Conservation (phyloP, 2,888 invertebrate genomes). For the Drosophila emarginata region DNA sequence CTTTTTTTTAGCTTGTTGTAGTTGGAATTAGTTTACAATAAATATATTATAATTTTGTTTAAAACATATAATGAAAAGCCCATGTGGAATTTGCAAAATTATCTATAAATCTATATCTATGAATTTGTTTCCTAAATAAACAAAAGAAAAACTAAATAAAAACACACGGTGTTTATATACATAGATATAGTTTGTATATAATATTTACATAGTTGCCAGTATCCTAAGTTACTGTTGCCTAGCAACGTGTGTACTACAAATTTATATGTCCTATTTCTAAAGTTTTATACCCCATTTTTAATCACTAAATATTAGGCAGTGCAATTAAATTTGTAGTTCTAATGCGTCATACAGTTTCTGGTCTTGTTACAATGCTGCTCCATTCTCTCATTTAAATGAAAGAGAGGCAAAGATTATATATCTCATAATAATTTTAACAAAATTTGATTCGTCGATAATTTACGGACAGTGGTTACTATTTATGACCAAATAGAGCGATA, state of each 20-base stretch:
- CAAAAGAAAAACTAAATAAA: not conserved
- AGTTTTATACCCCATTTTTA: no score
- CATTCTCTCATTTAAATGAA: no score
- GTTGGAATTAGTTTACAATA: conserved; percentile 2
- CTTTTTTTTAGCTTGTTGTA: not conserved
- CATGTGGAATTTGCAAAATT: not conserved
- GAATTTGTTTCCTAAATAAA: conserved; percentile 25
- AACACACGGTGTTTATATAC: not conserved
- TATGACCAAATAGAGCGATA: no score
- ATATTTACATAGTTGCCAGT: not conserved
- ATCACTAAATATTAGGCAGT: no score
- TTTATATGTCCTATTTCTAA: no score
- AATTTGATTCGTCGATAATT: no score
- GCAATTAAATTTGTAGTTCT: no score
- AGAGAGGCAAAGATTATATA: no score
- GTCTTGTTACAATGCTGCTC: no score
- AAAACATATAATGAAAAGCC: conserved; percentile 39
- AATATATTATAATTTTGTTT: conserved; percentile 1
- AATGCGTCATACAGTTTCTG: no score
- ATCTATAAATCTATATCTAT: conserved; percentile 15
- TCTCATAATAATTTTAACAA: no score
- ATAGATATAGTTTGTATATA: not conserved
- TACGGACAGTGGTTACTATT: no score
- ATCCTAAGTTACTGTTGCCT: conserved; percentile 21
- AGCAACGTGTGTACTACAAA: not conserved